Evolutionary conservation across 2,888 invertebrate species (phyloP).

Genomic region (Agriopis leucophaearia): DNA sequence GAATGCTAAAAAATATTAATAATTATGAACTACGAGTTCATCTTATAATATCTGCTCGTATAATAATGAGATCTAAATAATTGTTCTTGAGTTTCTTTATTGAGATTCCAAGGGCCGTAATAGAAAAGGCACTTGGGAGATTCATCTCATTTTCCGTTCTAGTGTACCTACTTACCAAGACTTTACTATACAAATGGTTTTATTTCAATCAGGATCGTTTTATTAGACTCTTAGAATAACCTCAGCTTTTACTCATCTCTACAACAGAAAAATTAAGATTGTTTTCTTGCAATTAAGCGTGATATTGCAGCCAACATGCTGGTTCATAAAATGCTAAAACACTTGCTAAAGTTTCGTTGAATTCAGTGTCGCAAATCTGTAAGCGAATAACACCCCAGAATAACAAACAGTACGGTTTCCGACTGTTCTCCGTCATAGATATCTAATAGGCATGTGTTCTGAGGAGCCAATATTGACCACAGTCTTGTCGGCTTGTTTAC

Average conservation of each 20-base stretch:
- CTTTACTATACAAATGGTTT: neutral
- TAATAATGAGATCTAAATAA: neutral
- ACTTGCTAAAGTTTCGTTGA: too few relatives aligned
- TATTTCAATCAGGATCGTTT: neutral
- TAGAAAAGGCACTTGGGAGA: neutral
- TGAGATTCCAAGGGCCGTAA: neutral
- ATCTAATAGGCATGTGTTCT: neutral
- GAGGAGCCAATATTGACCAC: slow-evolving; percentile 3
- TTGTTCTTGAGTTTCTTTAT: neutral
- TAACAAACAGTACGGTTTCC: neutral
- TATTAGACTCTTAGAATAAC: neutral
- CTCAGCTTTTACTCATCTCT: too few relatives aligned
- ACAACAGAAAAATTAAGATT: too few relatives aligned
- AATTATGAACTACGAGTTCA: neutral
- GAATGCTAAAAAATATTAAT: neutral
- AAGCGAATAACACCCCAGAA: neutral
- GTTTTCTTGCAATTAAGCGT: too few relatives aligned
- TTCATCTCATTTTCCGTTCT: neutral
- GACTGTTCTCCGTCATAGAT: neutral
- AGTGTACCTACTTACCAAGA: neutral
- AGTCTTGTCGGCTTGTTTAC: slow-evolving; percentile 3
- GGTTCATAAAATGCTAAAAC: too few relatives aligned
- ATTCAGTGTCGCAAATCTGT: neutral
- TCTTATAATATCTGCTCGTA: neutral
- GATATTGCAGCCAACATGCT: too few relatives aligned